A percentile compares a stretch with the other conserved stretches of the same genome.
These are phyloP conservation scores for Corvus cornix DNA, from an alignment of 2,113 vertebrate genomes.

Conservation along the genomic window DNA sequence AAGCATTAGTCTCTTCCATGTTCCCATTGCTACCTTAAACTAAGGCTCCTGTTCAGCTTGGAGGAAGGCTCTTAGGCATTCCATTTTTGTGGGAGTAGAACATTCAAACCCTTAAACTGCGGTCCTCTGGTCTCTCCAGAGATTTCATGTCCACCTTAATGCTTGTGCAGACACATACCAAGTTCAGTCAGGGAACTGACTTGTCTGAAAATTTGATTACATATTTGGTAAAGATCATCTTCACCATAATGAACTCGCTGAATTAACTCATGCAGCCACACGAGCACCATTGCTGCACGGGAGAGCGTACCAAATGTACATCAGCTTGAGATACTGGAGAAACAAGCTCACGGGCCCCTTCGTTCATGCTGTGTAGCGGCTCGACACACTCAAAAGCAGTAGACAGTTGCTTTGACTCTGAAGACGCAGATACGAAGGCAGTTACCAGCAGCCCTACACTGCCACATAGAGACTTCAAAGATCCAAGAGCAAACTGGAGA, in stretches of 20 bases:
- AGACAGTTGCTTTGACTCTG: neutral
- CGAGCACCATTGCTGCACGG: neutral
- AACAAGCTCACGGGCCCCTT: neutral
- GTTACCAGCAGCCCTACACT: neutral
- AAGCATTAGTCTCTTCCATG: neutral
- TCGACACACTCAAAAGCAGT: neutral
- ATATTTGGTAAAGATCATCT: neutral
- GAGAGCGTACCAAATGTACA: neutral
- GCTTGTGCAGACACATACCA: neutral
- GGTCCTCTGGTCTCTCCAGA: neutral
- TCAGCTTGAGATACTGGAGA: neutral
- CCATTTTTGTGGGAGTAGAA: neutral
- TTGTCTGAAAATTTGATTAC: neutral
- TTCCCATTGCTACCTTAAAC: neutral
- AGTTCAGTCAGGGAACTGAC: neutral
- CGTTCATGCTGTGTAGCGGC: rapidly evolving
- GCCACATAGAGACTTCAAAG: neutral
- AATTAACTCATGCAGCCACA: neutral
- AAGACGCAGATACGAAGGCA: neutral
- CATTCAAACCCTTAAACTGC: neutral
- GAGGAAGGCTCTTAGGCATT: neutral
- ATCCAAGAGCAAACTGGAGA: neutral
- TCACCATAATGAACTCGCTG: neutral
- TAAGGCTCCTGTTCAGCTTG: neutral
- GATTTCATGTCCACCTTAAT: neutral